Conservation (phyloP, 2,113 vertebrate genomes). For the Pygoscelis adeliae region DNA sequence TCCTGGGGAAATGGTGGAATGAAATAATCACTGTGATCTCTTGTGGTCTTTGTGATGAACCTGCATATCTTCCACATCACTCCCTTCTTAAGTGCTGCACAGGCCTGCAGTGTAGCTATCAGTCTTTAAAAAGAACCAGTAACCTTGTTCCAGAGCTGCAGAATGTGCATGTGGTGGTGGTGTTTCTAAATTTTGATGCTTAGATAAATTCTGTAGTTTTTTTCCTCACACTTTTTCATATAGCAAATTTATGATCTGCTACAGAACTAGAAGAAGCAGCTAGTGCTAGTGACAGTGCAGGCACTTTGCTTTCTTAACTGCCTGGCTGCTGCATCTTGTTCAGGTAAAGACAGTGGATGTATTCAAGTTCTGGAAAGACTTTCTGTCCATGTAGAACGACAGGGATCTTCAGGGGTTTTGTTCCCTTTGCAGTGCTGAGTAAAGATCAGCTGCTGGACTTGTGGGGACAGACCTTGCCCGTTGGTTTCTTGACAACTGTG, state of each 20-base stretch:
- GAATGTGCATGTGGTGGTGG: not conserved
- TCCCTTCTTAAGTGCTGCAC: not conserved
- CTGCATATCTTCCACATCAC: not conserved
- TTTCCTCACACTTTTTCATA: not conserved
- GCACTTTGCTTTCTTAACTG: not conserved
- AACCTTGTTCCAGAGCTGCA: not conserved
- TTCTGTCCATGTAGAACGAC: not conserved
- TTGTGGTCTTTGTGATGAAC: not conserved
- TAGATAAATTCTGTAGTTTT: not conserved
- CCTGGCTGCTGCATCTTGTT: not conserved
- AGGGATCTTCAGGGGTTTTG: not conserved
- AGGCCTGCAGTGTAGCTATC: not conserved
- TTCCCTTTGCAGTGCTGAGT: not conserved
- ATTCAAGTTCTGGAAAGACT: not conserved
- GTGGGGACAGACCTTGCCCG: accelerated
- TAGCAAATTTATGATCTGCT: not conserved
- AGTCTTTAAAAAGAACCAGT: not conserved
- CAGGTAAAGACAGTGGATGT: not conserved
- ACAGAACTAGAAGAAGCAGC: not conserved
- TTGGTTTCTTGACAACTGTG: not conserved
- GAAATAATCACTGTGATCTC: not conserved
- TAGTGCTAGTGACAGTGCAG: no score
- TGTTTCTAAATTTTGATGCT: not conserved
- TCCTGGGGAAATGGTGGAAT: not conserved
- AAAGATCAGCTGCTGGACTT: not conserved